Evolutionary conservation across 1,140 invertebrate species (phyloP), one percentile per base, ranked within the genome.

Genomic region (Hycleus cichorii): DNA sequence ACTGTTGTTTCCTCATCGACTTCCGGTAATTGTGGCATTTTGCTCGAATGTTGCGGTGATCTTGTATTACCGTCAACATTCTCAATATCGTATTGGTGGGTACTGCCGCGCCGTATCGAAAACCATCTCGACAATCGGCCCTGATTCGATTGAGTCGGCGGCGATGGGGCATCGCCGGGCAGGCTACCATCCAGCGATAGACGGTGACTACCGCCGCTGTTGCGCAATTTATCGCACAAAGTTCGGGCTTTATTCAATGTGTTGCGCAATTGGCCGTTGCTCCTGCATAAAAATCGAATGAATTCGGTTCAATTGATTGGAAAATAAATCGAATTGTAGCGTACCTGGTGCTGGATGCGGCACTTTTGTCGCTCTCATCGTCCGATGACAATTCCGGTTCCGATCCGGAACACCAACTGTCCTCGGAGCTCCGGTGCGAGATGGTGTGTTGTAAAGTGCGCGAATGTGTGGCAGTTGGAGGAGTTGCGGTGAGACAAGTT

Each of bases 1-100:
- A 72, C 57, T 73, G 72, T 74, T 63, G 76, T 77, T 64, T 82
- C 84, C 71, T 86, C 86, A 73, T 86, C 84, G 64, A 80, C 73
- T 80, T 91, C 89, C 47, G 85, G 85, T 32, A 93, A 75, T 57
- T 86, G 83, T 47, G 89, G 89, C 86, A 92, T 90, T 74, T 81
- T 81, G 49, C 78, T 78, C 69, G 57, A 40, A 50, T 56, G 77
- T 73, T 42, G 57, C 47, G 59, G 60, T 57, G 57, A 46, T 57
- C 51, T 58, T 57, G 40, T 57, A 54, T 32, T 32, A 40, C 56
- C 61, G 46, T 65, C 62, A 39, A 58, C 59, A 58, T 72, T 75
- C 9, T 76, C 81, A 69, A 89, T 82, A 67, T 89, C 87, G 71
- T 90, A 87, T 58, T 90, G 86, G 71, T 89, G 86, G n/a, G 82